Base-by-base conservation (phyloP, 2,113 vertebrate species). In the Rhinopomastus cyanomelas region DNA sequence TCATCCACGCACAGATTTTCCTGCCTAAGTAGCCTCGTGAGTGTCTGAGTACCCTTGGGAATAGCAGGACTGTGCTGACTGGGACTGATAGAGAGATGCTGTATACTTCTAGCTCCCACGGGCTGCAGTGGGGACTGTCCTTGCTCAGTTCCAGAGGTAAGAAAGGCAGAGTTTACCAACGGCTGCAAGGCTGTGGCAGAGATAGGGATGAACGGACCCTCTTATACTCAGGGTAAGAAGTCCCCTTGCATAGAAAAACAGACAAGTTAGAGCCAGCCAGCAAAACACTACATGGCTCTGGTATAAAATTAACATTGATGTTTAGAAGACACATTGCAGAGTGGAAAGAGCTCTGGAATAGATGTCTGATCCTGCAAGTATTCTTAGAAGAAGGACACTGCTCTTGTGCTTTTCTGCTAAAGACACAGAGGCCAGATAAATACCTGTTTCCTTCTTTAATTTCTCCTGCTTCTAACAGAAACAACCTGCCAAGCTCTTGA, bases 141-240 rank as follows among this genome's bases (percentile, higher is more conserved):
- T 10, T 75, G 26, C 57, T 78, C 34, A 39, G 57, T 42, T 16
- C 16, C 9, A 34, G 39, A 22, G 15, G 19, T 15, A 34, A 81
- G 12, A 1, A 19, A 39, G 64, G 5, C 49, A 59, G 26, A 44
- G n/a, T 52, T 62, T 57, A 34, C 19, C 16, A 51, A 7, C 6
- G 25, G 25, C 49, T 46, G 23, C 9, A 64, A 87, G n/a, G 23
- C 44, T 84, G 26, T 6, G 15, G 20, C 12, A 85, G 16, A 22
- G 37, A 19, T 12, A 60, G 55, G n/a, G 49, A 30, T 52, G 59
- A 53, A 67, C 29, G 26, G 8, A 79, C 8, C 6, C 19, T 34
- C 19, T n/a, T 37, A 37, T 17, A 37, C 1, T 2, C 32, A 30
- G 8, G 0, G 1, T 52, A 78, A 62, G 11, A 67, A 74, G 59